These are phyloP conservation scores for Spea multiplicata DNA, from an alignment of 2,113 vertebrate species.

Conservation along the genomic window DNA sequence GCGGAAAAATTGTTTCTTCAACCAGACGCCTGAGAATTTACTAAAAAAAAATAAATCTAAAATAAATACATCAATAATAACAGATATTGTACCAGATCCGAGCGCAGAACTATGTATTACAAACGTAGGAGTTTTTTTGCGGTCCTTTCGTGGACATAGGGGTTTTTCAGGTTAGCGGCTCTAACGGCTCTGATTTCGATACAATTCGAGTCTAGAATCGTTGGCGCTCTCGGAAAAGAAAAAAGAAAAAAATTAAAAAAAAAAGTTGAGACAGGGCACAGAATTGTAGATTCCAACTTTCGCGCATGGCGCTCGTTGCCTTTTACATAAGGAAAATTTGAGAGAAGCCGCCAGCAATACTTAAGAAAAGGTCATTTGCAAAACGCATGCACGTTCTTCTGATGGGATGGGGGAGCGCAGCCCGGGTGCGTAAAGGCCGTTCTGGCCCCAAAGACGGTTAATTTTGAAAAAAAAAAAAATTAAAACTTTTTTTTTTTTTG, in stretches of 20 bases:
- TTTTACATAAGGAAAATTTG: neutral
- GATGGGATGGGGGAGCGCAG: neutral
- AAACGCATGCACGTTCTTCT: constrained; percentile 16
- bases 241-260: neutral
- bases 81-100: too few relatives aligned
- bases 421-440: neutral
- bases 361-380: constrained; percentile 17
- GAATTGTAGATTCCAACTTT: neutral
- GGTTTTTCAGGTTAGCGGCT: too few relatives aligned
- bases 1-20: too few relatives aligned
- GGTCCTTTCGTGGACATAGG: too few relatives aligned
- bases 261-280: neutral
- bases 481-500: too few relatives aligned
- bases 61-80: too few relatives aligned
- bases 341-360: constrained; percentile 8
- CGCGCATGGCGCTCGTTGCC: constrained; percentile 8
- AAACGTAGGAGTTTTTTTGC: too few relatives aligned
- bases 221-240: neutral
- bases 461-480: too few relatives aligned
- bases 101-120: too few relatives aligned
- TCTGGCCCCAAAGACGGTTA: neutral
- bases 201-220: neutral
- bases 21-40: too few relatives aligned
- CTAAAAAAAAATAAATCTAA: too few relatives aligned
- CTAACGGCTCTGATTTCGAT: too few relatives aligned